phyloP scores from a whole-genome alignment of 2,797 vertebrate species.

The Acipenser oxyrinchus region DNA sequence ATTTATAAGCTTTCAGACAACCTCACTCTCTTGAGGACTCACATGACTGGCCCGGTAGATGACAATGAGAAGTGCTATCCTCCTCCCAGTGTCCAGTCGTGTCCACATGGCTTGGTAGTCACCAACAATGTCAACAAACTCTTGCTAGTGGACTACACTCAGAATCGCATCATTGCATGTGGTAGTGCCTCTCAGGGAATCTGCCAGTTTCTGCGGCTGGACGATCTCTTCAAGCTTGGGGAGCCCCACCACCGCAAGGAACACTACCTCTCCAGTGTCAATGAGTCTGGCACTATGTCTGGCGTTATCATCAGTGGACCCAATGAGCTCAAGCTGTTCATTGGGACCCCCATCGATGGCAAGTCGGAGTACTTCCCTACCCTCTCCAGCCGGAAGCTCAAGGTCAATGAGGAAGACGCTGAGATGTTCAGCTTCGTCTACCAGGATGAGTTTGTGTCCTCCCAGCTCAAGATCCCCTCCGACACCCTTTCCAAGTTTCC shows the following conservation, averaged over 20 bases:
- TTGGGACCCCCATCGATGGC: constrained; percentile 90
- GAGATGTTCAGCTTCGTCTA: constrained; percentile 98
- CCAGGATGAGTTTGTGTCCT: constrained; percentile 96
- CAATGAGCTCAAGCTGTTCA: constrained; percentile 75
- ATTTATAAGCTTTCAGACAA: constrained; percentile 93
- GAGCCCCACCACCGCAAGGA: constrained; percentile 97
- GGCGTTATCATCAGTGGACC: constrained; percentile 85
- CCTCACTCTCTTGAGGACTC: constrained; percentile 78
- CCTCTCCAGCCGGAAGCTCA: constrained; percentile 86
- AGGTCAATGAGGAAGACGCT: constrained; percentile 87
- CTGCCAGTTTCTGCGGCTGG: constrained; percentile 90
- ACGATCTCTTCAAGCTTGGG: constrained; percentile 91
- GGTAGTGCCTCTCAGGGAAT: constrained; percentile 94
- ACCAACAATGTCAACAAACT: constrained; percentile 95
- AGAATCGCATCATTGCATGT: constrained; percentile 88
- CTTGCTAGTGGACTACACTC: constrained; percentile 83
- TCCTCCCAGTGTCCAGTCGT: constrained; percentile 89
- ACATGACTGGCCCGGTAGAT: constrained; percentile 88
- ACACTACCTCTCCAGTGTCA: constrained; percentile 93
- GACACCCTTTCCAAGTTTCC: constrained; percentile 94
- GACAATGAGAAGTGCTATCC: constrained; percentile 97
- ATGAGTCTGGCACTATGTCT: constrained; percentile 87
- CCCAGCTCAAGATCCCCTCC: constrained; percentile 93
- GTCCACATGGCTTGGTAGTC: constrained; percentile 78
- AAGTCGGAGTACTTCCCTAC: constrained; percentile 97